Evolutionary conservation across 2,888 invertebrate genomes (phyloP), one percentile per base, ranked within the genome.

Genomic region (Drosophila fungiperda): DNA sequence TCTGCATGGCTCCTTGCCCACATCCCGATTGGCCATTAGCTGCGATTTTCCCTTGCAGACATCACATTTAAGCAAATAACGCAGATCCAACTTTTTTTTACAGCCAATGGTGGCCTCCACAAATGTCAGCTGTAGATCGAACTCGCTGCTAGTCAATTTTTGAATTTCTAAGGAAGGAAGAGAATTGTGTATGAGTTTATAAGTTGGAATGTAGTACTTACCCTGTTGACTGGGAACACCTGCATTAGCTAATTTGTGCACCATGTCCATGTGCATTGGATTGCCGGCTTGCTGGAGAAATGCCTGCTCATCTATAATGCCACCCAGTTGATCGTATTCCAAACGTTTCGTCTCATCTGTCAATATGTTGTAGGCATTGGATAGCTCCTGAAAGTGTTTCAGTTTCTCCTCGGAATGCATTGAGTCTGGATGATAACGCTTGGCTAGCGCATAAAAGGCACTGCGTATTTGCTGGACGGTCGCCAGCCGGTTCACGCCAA

Each of bases 361-460:
- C 9, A 93, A 76, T 35, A 99, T 98, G 94, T 99, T 99, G 93
- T 99, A 99, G 0, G 99, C 99, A 94, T 99, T 99, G 0, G 99
- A 98, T 7, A 99, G 98, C 93, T 98, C 98, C 93, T 99, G 99
- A 74, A 93, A 93, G 45, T 90, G 90, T 33, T 91, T 90, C 5
- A 91, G 73, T 36, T 91, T 85, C 48, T 87, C 79, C 36, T 86
- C 77, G 1, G 89, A 86, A 5, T 86, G 88, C 11, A 78, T 76
- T 0, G 90, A 87, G 69, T 93, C 93, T 0, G 93, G 93, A 72
- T 93, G 93, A 74, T 88, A 92, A 36, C 92, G 92, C 67, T 93
- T 93, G 15, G 93, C 93, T 29, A 92, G 73, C 11, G 87, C 71
- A 83, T 92, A 92, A 66, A 92, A 93, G 0, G 93, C 92, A 0